Evolutionary conservation across 1,140 invertebrate species (phyloP).

Genomic region (Bombus difficillimus): DNA sequence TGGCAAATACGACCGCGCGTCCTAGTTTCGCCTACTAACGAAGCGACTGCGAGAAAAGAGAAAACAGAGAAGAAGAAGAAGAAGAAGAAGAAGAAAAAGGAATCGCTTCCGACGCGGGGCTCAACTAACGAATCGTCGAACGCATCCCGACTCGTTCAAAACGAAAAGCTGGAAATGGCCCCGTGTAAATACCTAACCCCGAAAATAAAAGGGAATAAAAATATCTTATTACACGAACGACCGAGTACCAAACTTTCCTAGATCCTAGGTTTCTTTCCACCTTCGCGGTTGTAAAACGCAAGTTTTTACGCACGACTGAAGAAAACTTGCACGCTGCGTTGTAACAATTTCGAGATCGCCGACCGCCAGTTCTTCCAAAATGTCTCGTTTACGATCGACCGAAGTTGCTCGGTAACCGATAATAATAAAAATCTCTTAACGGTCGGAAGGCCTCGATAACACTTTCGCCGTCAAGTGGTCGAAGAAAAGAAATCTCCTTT

Average conservation of each 20-base stretch:
- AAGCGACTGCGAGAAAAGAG: not conserved
- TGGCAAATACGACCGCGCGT: conserved; percentile 16
- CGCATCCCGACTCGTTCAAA: not conserved
- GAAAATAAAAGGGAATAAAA: not conserved
- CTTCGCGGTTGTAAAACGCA: not conserved
- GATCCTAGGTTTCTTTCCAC: not conserved
- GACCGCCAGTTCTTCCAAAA: too few species aligned
- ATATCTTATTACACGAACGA: conserved; percentile 7
- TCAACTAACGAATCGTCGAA: conserved; percentile 25
- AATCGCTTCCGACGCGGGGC: not conserved
- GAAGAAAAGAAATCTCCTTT: not conserved
- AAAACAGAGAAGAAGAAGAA: not conserved
- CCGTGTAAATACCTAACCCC: not conserved
- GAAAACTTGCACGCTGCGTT: not conserved
- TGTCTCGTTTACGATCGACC: not conserved
- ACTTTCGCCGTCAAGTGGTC: too few species aligned
- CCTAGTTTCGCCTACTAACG: conserved; percentile 19
- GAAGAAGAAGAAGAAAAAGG: not conserved
- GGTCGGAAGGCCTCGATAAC: not conserved
- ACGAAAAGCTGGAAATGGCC: not conserved
- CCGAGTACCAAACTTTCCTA: not conserved
- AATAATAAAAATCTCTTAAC: not conserved
- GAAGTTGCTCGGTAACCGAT: not conserved
- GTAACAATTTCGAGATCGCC: not conserved
- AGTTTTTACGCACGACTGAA: not conserved